Base-by-base conservation (phyloP, 2,797 vertebrate species). In the Enteromius afrohamiltoni region DNA sequence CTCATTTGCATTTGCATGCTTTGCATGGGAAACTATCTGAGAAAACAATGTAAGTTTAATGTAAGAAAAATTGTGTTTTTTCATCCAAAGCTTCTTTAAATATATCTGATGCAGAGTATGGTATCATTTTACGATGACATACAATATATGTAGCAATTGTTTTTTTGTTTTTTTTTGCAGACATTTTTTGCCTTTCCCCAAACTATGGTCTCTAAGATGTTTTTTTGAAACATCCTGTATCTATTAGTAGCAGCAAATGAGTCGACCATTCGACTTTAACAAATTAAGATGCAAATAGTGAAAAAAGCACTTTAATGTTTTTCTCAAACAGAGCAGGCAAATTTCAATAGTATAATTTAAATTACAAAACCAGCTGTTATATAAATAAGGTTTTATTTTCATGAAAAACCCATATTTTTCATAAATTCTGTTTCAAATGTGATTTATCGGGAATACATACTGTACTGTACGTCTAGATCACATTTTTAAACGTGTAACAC, bases 1-100 rank as follows among this genome's bases (percentile, higher is more conserved):
- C 85, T 89, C 92, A 88, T 95, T 91, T 95, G 96, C 94, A 95
- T 95, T 95, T 97, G 97, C 96, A 99, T 98, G 98, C 96, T 94
- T 94, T 98, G 97, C 96, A 99, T 98, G 96, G 96, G 91, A 94
- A 95, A 93, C 94, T 93, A 68, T 93, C 92, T 93, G 93, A 87
- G 91, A 92, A 90, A 91, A 94, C 91, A 93, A 94, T 94, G 94
- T 95, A 96, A 95, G 92, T 97, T 95, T 96, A 93, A 89, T 93
- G 93, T 93, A 91, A 94, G 85, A 90, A 91, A 93, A 91, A 86
- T 88, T 91, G 91, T 92, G 91, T 93, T 94, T 97, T 97, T 95
- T 93, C 96, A 96, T 95, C 90, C 93, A 94, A 91, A 96, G 94
- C 95, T 95, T 95, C 94, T 94, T 97, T 96, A 95, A 95, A 96